Evolutionary conservation across 2,797 vertebrate genomes (phyloP), one percentile per base, ranked within the genome.

Genomic region (Macrochelys suwanniensis): DNA sequence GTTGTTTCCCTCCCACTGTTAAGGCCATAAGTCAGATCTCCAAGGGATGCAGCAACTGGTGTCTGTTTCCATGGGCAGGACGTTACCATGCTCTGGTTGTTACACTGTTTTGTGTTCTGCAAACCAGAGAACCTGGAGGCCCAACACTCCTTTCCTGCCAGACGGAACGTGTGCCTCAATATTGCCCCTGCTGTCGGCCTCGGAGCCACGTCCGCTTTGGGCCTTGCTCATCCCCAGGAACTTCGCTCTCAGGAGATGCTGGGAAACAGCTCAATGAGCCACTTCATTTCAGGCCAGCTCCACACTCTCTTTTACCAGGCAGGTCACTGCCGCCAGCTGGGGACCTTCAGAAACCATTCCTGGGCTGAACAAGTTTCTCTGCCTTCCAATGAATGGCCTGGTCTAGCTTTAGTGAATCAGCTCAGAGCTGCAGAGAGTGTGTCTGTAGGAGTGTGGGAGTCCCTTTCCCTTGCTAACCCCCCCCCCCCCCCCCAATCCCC

Each of bases 391-490:
- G 42, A 76, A 45, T 47, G 23, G 11, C 25, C 42, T 76, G 11
- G 28, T 76, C 25, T 57, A 89, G 15, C 53, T 47, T 89, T 59
- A 93, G 54, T 92, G 76, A 93, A 45, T 82, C 50, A 53, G 11
- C 93, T 96, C 26, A 10, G 82, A 91, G 91, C 97, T 94, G 77
- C 95, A 71, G 88, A 95, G 37, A 47, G 0, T 88, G 88, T 45
- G 94, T 92, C 50, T 19, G 93, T 94, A 74, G 84, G 94, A 85
- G 89, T 89, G 0, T 37, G 89, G 86, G 53, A 0, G 50, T 95
- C 85, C 97, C 92, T 97, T 98, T 94, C 96, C 96, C 94, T 98
- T 97, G 95, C 95, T 97, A 95, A 97, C 96, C 94, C 95, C 85
- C 95, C 89, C 93, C 96, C 95, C 95, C n/a, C n/a, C n/a, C n/a